Evolutionary conservation across 2,113 vertebrate species (phyloP).

Genomic region (Tor tambroides): DNA sequence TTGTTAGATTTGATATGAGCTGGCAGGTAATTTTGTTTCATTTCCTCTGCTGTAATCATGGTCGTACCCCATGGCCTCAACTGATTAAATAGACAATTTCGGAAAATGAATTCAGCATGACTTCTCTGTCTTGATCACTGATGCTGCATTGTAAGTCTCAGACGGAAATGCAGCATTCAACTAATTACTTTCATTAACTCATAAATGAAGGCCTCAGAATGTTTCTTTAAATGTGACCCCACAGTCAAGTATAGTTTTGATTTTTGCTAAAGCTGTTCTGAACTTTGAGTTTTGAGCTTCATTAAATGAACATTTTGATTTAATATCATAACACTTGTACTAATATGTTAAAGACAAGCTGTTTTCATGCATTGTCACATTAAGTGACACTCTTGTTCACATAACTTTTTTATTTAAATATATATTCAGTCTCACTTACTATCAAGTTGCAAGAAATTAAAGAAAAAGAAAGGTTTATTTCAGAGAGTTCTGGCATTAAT

Average conservation of each 20-base stretch:
- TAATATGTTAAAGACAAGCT: not conserved
- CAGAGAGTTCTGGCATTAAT: too few species aligned
- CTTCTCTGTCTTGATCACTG: not conserved
- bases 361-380: not conserved
- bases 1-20: not conserved
- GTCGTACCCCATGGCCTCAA: not conserved
- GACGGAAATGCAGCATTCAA: not conserved
- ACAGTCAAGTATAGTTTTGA: not conserved
- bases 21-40: not conserved
- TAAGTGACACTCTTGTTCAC: not conserved
- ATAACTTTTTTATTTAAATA: not conserved
- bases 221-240: not conserved
- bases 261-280: not conserved
- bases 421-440: not conserved
- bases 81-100: constrained; percentile 4
- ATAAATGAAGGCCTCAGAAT: not conserved
- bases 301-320: not conserved
- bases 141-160: not conserved
- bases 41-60: not conserved
- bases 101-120: constrained; percentile 7
- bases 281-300: not conserved
- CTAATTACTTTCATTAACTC: not conserved
- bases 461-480: not conserved
- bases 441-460: not conserved
- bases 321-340: not conserved